Evolutionary conservation across 2,888 invertebrate species (phyloP), one percentile per base, ranked within the genome.

Genomic region (Eupeodes latifasciatus): DNA sequence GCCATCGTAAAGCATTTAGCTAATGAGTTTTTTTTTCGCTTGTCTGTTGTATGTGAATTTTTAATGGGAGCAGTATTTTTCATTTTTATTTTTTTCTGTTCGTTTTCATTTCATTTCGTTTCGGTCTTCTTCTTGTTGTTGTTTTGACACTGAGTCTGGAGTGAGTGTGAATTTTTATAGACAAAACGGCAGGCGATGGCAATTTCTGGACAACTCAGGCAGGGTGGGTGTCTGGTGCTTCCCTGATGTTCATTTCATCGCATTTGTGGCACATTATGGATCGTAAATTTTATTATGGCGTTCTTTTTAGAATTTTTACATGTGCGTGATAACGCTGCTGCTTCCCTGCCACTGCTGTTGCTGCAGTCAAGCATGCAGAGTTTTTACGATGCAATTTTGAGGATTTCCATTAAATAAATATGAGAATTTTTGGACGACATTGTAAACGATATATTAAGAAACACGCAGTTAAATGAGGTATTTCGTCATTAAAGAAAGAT

Each of bases 1-100:
- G 78, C 88, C 88, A 88, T 85, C 88, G 85, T 88, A 90, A 91
- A 90, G 90, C 90, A 91, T 91, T 90, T 90, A 86, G 86, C 88
- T 91, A 90, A 90, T 90, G 90, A 90, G 90, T 87, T 89, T 90
- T 90, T 90, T 89, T 81, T 67, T 51, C 3, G 16, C 4, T 47
- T 57, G 53, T 2, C 14, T 16, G 16, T 40, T 40, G 40, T 40
- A 6, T 40, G 40, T 40, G 40, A 40, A n/a, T 67, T 51, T 49
- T 59, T 59, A 59, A 72, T 59, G 47, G 9, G 27, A 47, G 27
- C 44, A 47, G 40, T 71, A 14, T 19, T 67, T 64, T 76, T 61
- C n/a, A 27, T 49, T 74, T 49, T 14, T 12, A 40, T 53, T 19
- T 27, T 27, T 53, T 40, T 81, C 27, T 59, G 36, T 47, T 53